Percentiles rank a stretch among this genome's conserved stretches.
Conservation (phyloP, 2,888 invertebrate genomes). For the Drosophila prolongata region DNA sequence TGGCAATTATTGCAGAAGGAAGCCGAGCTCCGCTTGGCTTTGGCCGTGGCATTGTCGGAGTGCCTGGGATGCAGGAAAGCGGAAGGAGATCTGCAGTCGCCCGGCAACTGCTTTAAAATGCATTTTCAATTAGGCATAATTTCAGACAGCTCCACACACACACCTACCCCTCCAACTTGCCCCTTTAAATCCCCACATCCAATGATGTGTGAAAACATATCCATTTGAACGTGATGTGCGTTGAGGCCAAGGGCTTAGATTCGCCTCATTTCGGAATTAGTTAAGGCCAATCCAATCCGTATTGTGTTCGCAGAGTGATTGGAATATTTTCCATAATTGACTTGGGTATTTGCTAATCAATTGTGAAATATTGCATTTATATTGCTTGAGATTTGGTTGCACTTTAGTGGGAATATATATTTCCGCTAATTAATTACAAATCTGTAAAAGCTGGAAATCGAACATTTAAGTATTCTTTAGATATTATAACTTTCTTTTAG, state of each 20-base stretch:
- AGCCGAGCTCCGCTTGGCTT: constrained; percentile 41
- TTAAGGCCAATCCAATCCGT: constrained; percentile 13
- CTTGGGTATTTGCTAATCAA: constrained; percentile 6
- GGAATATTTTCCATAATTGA: constrained; percentile 21
- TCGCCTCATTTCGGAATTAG: constrained; percentile 16
- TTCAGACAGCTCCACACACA: constrained; percentile 54
- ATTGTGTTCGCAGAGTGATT: constrained; percentile 13
- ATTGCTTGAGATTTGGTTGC: not conserved
- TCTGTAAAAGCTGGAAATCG: no score
- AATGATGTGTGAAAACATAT: constrained; percentile 43
- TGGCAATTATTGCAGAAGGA: constrained; percentile 49
- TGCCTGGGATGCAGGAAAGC: constrained; percentile 13
- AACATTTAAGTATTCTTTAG: no score
- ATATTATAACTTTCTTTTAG: no score
- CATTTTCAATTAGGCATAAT: constrained; percentile 79
- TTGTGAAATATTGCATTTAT: not conserved
- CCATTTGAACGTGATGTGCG: constrained; percentile 30
- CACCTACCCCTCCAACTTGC: not conserved
- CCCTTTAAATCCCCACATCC: constrained; percentile 1
- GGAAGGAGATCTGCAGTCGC: constrained; percentile 26
- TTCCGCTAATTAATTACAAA: no score
- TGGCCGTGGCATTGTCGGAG: constrained; percentile 45
- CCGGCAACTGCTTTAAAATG: constrained; percentile 74
- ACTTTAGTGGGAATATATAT: not conserved
- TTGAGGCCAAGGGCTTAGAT: constrained; percentile 28